Base-by-base conservation (phyloP, 1,140 invertebrate species). In the Marisa cornuarietis region DNA sequence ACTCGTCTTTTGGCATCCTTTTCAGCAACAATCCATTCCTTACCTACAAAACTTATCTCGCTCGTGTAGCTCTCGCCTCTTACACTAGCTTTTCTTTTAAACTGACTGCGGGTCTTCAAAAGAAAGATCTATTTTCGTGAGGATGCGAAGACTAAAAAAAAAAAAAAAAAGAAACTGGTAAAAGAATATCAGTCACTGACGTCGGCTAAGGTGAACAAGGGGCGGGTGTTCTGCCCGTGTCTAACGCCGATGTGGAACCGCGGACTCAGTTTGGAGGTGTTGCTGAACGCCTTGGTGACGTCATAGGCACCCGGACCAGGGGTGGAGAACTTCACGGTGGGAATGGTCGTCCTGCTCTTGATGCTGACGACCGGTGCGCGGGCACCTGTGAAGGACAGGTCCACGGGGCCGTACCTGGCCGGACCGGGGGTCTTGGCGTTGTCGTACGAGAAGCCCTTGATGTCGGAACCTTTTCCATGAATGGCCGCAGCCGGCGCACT, bases 391-490 rank as follows among this genome's bases (percentile, higher is more conserved):
- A 74, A 69, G 61, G 81, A 73, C 4, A 79, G 65, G 16, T 84
- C 61, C 9, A 78, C 26, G 16, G 81, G 54, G 13, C 63, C 72
- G 71, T 88, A 88, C 18, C 26, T 68, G 3, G 85, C 85, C 4
- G 87, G 87, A 49, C 87, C 87, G 0, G 87, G 87, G 5, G 85
- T 83, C 77, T 82, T 83, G 65, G 87, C 82, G 71, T 83, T 79
- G 71, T 88, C 87, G 71, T 82, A 79, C 54, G 85, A 75, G 66
- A 84, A 86, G 68, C 79, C 80, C 69, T 77, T 71, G 73, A 74
- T 65, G 14, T 82, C 80, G 26, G 31, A 52, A 10, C 69, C 81
- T 24, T 75, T 83, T 8, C 81, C 81, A 52, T 24, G 63, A 22
- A 85, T 78, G 18, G 79, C 66, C 9, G 79, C 62, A 11, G 80